Evolutionary conservation across 2,113 vertebrate species (phyloP), one percentile per base, ranked within the genome.

Genomic region (Pholis gunnellus): DNA sequence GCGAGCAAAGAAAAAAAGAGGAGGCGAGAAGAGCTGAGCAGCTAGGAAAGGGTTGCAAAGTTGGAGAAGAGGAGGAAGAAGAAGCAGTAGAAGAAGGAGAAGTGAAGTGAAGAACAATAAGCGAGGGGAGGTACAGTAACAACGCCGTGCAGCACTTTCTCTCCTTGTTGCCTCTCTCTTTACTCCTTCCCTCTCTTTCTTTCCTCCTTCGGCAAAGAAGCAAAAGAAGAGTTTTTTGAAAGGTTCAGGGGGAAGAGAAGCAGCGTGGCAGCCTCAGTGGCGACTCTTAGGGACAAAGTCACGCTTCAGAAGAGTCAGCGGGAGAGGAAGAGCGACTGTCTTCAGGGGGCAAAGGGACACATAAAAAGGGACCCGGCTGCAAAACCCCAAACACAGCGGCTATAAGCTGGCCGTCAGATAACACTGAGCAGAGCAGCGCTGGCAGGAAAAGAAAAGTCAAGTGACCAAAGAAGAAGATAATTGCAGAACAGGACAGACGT

Each of bases 21-120:
- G 48, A 63, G 31, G 27, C 25, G 66, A 56, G 70, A 76, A 84
- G 66, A 66, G 72, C 78, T 82, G 52, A 89, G 83, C 11, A 17
- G 57, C 65, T 59, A 84, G 29, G 38, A 81, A 84, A 82, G 73
- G 81, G 54, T 66, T 78, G 56, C 66, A 9, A 81, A 76, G 72
- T 87, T 89, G 82, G 70, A 80, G 75, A 73, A 85, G 78, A 85
- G 48, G 79, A 75, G 75, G 56, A 74, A 65, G 81, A 77, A 79
- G 71, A 76, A 66, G 59, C 56, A 67, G 66, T 20, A 72, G 61
- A 66, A 61, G 70, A 68, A 64, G 34, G 5, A 83, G 69, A 86
- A 84, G 71, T 78, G 44, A 83, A 79, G 38, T 74, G 69, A 81
- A 89, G 75, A 86, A 54, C 63, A 65, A 61, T 82, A 67, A 72